A percentile compares a stretch with the other conserved stretches of the same genome.
Evolutionary conservation across 2,888 invertebrate species (phyloP).

Genomic region (Nomada ferruginata): DNA sequence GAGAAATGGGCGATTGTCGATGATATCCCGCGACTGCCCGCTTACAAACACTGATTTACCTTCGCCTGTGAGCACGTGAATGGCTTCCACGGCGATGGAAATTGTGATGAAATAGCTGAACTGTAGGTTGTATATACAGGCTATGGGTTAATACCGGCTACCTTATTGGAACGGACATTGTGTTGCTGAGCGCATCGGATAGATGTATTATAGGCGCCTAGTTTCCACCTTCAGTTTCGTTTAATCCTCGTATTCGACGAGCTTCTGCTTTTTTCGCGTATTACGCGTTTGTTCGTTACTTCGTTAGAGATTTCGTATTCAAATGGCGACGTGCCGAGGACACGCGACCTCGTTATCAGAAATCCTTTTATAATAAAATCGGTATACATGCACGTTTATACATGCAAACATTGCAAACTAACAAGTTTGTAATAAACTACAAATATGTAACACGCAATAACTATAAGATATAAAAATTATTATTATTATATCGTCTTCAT

Average conservation of each 20-base stretch:
- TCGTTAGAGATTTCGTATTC: background rate
- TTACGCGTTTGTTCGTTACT: background rate
- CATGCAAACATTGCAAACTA: no score
- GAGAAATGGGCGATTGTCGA: slow-evolving; percentile 21
- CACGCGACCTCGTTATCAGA: no score
- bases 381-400: no score
- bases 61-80: background rate
- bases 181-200: background rate
- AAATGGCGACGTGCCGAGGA: background rate
- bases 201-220: background rate
- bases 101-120: slow-evolving; percentile 32
- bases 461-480: no score
- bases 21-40: slow-evolving; percentile 1
- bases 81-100: slow-evolving; percentile 22
- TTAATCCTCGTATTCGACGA: background rate
- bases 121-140: background rate
- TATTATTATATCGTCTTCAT: no score
- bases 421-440: no score
- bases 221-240: background rate
- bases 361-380: no score
- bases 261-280: background rate
- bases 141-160: slow-evolving; percentile 20
- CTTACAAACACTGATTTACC: slow-evolving; percentile 34
- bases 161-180: slow-evolving; percentile 45
- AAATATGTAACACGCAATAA: no score